Evolutionary conservation across 2,888 invertebrate genomes (phyloP).

Genomic region (Drosophila multiciliata): DNA sequence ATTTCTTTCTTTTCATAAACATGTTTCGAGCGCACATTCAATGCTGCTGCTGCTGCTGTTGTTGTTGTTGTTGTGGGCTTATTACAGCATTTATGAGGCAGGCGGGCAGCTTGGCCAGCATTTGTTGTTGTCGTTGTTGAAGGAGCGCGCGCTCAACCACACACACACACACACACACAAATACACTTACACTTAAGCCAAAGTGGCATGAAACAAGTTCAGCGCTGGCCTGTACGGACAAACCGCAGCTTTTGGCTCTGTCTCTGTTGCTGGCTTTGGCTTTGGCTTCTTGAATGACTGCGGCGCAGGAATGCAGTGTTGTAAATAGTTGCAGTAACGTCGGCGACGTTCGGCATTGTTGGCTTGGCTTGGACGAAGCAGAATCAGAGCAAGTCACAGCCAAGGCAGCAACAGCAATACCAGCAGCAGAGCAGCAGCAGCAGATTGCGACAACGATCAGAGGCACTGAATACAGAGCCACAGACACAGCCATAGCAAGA

Average conservation of each 20-base stretch:
- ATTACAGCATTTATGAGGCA: slow-evolving; percentile 77
- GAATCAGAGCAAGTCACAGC: slow-evolving; percentile 66
- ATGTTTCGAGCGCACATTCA: slow-evolving; percentile 65
- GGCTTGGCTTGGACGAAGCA: slow-evolving; percentile 44
- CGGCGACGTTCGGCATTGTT: slow-evolving; percentile 66
- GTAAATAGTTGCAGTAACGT: slow-evolving; percentile 66
- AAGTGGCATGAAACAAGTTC: slow-evolving; percentile 77
- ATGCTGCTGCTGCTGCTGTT: slow-evolving; percentile 30
- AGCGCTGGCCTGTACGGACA: slow-evolving; percentile 33
- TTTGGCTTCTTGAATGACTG: slow-evolving; percentile 74
- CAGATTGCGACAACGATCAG: slow-evolving; percentile 76
- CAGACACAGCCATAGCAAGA: slow-evolving; percentile 30
- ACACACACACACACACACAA: slow-evolving; percentile 21
- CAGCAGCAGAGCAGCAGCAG: slow-evolving; percentile 47
- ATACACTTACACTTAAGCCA: slow-evolving; percentile 56
- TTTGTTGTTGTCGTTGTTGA: slow-evolving; percentile 45
- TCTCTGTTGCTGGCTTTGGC: slow-evolving; percentile 32
- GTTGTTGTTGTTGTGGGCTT: slow-evolving; percentile 57
- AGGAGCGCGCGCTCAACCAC: slow-evolving; percentile 63
- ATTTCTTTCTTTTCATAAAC: slow-evolving; percentile 82
- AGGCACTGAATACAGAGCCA: slow-evolving; percentile 42
- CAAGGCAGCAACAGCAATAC: slow-evolving; percentile 52
- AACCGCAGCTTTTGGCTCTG: slow-evolving; percentile 20
- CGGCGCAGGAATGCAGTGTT: slow-evolving; percentile 75
- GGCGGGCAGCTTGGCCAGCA: slow-evolving; percentile 44